These are phyloP conservation scores for Ornithoptera alexandrae DNA, from an alignment of 2,888 invertebrate species.

Conservation along the genomic window DNA sequence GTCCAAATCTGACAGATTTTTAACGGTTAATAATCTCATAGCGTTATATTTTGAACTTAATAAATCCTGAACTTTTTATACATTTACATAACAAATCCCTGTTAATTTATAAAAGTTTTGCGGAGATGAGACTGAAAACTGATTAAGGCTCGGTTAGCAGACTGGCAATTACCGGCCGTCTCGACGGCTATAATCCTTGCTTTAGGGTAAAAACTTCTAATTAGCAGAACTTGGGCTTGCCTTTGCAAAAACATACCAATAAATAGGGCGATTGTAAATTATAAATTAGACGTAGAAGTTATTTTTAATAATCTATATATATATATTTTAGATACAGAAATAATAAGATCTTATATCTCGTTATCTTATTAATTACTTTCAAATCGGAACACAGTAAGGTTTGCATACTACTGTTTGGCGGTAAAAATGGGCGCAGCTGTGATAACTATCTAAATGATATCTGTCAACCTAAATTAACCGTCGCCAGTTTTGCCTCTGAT, in stretches of 20 bases:
- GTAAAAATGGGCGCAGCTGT: too few relatives aligned
- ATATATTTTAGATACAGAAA: background rate
- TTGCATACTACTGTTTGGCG: too few relatives aligned
- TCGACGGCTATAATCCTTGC: conserved; percentile 28
- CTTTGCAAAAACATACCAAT: background rate
- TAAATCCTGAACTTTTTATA: background rate
- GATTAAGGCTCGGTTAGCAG: conserved; percentile 30
- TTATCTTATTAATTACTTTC: too few relatives aligned
- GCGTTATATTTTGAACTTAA: too few relatives aligned
- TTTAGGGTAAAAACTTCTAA: conserved; percentile 34
- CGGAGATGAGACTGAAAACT: conserved; percentile 32
- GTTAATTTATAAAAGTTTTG: conserved; percentile 6
- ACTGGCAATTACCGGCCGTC: conserved; percentile 29
- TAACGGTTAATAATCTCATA: too few relatives aligned
- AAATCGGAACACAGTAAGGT: too few relatives aligned
- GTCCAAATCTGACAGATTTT: too few relatives aligned
- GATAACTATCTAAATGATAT: too few relatives aligned
- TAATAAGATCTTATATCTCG: too few relatives aligned
- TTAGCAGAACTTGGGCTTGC: conserved; percentile 1
- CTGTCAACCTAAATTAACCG: too few relatives aligned
- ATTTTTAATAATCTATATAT: background rate
- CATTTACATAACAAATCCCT: background rate
- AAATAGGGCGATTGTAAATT: background rate
- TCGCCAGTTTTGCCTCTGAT: too few relatives aligned
- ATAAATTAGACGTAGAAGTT: background rate